Conservation (phyloP, 2,797 vertebrate species). For the Protosalanx chinensis region DNA sequence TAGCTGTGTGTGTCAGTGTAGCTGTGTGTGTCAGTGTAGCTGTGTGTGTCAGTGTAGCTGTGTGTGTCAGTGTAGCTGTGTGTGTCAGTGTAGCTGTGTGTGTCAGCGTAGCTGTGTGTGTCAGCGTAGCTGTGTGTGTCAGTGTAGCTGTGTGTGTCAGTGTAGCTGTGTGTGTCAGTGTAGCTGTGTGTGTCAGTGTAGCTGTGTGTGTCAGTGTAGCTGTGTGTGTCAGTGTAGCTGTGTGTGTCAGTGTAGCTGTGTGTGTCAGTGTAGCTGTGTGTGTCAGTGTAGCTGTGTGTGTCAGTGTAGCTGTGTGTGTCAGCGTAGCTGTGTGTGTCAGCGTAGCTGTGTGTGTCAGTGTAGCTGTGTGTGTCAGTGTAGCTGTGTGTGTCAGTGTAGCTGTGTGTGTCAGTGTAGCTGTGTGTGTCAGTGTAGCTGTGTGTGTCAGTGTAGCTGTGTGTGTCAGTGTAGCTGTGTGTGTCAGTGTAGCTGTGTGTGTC, state of each 20-base stretch:
- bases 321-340: too few species aligned
- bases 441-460: neutral
- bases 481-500: too few species aligned
- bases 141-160: neutral
- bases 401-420: neutral
- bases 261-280: too few species aligned
- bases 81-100: neutral
- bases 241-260: neutral
- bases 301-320: neutral
- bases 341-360: neutral
- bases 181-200: neutral
- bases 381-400: neutral
- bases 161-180: constrained; percentile 5
- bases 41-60: constrained; percentile 17
- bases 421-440: too few species aligned
- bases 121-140: neutral
- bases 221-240: neutral
- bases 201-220: constrained; percentile 14
- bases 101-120: too few species aligned
- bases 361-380: constrained; percentile 10
- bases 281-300: neutral
- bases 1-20: constrained; percentile 5
- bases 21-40: neutral
- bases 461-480: constrained; percentile 4
- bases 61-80: neutral